Percentiles rank a stretch among this genome's conserved stretches.
These are phyloP conservation scores for Prosapia bicincta DNA, from an alignment of 2,888 invertebrate genomes.

Conservation along the genomic window DNA sequence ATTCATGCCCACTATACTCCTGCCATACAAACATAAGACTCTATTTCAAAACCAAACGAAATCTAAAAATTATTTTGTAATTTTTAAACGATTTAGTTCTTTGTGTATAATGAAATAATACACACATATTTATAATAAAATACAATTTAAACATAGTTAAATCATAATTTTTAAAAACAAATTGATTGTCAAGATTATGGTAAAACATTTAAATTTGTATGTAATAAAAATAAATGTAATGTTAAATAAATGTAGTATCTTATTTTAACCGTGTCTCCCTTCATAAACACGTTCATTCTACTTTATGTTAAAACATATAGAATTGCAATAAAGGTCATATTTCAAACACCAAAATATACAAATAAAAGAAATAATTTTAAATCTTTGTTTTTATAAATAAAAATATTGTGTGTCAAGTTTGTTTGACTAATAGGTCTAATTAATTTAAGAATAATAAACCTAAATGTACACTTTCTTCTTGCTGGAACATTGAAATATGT, in stretches of 20 bases:
- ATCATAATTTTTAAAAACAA: constrained; percentile 28
- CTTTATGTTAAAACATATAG: too few species aligned
- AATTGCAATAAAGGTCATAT: too few species aligned
- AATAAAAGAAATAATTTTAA: too few species aligned
- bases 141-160: constrained; percentile 29
- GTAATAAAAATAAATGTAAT: constrained; percentile 32
- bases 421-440: too few species aligned
- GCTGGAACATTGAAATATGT: too few species aligned
- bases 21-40: constrained; percentile 23
- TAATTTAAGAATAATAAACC: too few species aligned
- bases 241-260: constrained; percentile 26
- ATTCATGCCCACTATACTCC: constrained; percentile 3
- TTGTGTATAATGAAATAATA: background rate
- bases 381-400: too few species aligned
- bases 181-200: constrained; percentile 30
- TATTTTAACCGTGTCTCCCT: constrained; percentile 3
- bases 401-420: too few species aligned
- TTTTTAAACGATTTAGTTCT: constrained; percentile 18
- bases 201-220: constrained; percentile 33
- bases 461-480: too few species aligned
- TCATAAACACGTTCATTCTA: too few species aligned
- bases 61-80: constrained; percentile 7
- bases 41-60: background rate
- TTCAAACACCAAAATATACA: too few species aligned
- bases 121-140: constrained; percentile 26